These are phyloP conservation scores for Drosophila mauritiana DNA, from an alignment of 1,140 invertebrate species.

Conservation along the genomic window DNA sequence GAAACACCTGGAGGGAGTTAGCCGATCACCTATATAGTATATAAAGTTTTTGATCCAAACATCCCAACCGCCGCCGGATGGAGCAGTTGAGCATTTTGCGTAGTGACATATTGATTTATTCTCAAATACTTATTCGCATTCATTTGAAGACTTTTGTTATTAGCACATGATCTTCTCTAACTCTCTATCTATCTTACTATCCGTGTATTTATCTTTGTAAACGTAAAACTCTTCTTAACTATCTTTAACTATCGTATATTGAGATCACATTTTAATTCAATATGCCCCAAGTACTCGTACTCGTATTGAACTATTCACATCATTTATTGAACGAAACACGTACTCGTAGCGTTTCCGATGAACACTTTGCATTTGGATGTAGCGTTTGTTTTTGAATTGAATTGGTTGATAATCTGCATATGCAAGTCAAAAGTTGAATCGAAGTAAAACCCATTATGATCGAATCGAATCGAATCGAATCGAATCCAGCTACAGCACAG, in stretches of 20 bases:
- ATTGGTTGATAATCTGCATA: slow-evolving; percentile 72
- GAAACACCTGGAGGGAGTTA: slow-evolving; percentile 27
- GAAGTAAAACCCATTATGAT: slow-evolving; percentile 48
- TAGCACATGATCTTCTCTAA: slow-evolving; percentile 62
- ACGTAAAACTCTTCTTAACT: slow-evolving; percentile 45
- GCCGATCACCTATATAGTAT: slow-evolving; percentile 4
- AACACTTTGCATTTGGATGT: slow-evolving; percentile 82
- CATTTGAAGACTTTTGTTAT: slow-evolving; percentile 59
- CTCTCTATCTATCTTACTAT: slow-evolving; percentile 44
- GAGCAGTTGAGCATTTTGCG: slow-evolving; percentile 41
- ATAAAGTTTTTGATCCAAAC: slow-evolving; percentile 5
- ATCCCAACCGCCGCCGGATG: slow-evolving; percentile 17
- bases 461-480: slow-evolving; percentile 34
- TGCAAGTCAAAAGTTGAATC: slow-evolving; percentile 55
- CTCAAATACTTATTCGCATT: slow-evolving; percentile 48
- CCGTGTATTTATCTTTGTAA: slow-evolving; percentile 44
- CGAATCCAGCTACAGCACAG: slow-evolving; percentile 44
- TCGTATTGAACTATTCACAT: slow-evolving; percentile 59
- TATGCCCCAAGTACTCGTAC: slow-evolving; percentile 65
- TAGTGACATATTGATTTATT: slow-evolving; percentile 49
- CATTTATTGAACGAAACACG: slow-evolving; percentile 73
- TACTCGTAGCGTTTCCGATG: slow-evolving; percentile 75
- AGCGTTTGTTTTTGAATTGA: slow-evolving; percentile 69
- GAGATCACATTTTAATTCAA: slow-evolving; percentile 49
- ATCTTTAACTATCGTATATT: slow-evolving; percentile 62